phyloP scores from a whole-genome alignment of 1,140 invertebrate genomes.

The Brachionus sp. region DNA sequence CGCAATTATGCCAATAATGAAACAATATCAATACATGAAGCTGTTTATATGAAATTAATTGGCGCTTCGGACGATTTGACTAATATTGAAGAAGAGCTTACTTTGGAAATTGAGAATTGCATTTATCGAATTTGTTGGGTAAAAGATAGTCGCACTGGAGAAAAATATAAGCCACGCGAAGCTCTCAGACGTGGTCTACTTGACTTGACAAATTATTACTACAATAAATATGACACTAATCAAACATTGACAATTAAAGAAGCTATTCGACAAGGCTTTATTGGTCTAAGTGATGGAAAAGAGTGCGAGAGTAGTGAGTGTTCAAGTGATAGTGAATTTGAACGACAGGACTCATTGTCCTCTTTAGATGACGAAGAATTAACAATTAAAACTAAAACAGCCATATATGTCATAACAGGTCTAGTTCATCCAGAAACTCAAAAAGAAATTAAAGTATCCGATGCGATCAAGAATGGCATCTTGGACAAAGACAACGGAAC shows the following conservation, averaged over 20 bases:
- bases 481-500: slow-evolving; percentile 41
- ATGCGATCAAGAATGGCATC: slow-evolving; percentile 42
- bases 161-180: neutral
- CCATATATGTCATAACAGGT: slow-evolving; percentile 44
- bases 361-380: slow-evolving; percentile 46
- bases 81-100: slow-evolving; percentile 17
- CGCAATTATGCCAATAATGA: slow-evolving; percentile 26
- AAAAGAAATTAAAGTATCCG: slow-evolving; percentile 46
- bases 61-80: slow-evolving; percentile 29
- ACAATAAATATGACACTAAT: slow-evolving; percentile 29
- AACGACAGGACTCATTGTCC: slow-evolving; percentile 17
- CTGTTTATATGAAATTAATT: slow-evolving; percentile 43
- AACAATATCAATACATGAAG: slow-evolving; percentile 41
- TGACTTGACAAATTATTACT: slow-evolving; percentile 16
- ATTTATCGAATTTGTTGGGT: slow-evolving; percentile 19
- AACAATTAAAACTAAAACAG: slow-evolving; percentile 46
- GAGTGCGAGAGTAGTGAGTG: neutral
- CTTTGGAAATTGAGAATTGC: neutral
- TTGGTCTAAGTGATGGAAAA: neutral
- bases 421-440: slow-evolving; percentile 43
- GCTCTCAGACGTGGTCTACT: slow-evolving; percentile 28
- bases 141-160: slow-evolving; percentile 17
- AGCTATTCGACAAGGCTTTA: neutral
- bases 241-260: neutral
- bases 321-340: neutral